These are phyloP conservation scores for Rhizoglyphus robini DNA, from an alignment of 1,140 invertebrate species.

Conservation along the genomic window DNA sequence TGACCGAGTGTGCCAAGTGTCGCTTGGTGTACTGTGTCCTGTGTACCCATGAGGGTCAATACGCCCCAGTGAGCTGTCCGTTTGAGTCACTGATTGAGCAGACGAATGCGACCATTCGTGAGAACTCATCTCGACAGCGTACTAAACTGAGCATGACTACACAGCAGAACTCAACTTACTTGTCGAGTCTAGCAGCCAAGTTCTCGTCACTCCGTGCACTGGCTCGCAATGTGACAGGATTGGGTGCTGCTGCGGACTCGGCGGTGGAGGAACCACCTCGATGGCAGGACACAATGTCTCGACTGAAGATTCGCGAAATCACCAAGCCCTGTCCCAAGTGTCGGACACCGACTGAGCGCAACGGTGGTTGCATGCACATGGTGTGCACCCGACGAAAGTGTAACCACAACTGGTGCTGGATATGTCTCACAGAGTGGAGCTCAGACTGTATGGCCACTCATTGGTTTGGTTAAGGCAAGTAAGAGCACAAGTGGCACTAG, in stretches of 20 bases:
- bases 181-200: slow-evolving; percentile 16
- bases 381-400: slow-evolving; percentile 57
- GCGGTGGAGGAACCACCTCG: slow-evolving; percentile 36
- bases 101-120: background rate
- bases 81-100: background rate
- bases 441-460: slow-evolving; percentile 70
- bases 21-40: background rate
- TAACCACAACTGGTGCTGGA: slow-evolving; percentile 72
- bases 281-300: slow-evolving; percentile 56
- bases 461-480: slow-evolving; percentile 57
- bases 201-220: slow-evolving; percentile 22
- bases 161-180: background rate
- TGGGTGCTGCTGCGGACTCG: slow-evolving; percentile 23
- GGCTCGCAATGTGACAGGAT: slow-evolving; percentile 1
- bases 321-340: slow-evolving; percentile 80
- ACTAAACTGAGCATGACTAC: background rate
- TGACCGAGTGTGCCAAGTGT: slow-evolving; percentile 29
- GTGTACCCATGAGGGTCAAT: slow-evolving; percentile 46
- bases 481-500: background rate
- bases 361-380: slow-evolving; percentile 82
- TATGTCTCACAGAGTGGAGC: slow-evolving; percentile 69
- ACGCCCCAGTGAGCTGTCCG: slow-evolving; percentile 51
- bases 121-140: too few relatives aligned
- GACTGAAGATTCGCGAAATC: slow-evolving; percentile 55
- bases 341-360: slow-evolving; percentile 65